Evolutionary conservation across 2,888 invertebrate genomes (phyloP).

Genomic region (Coelogynopora nodosa): DNA sequence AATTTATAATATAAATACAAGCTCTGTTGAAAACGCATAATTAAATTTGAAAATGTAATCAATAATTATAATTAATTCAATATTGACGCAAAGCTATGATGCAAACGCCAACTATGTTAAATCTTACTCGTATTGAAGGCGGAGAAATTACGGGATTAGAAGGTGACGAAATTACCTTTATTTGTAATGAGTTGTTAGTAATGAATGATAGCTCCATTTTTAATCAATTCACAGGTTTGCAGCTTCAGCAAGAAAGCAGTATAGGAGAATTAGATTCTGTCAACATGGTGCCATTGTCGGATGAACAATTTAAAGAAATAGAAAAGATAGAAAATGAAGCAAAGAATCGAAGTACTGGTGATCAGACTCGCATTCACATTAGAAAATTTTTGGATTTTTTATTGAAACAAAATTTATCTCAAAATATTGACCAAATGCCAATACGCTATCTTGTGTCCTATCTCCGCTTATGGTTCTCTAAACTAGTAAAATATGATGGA

Average conservation of each 20-base stretch:
- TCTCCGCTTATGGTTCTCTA: slow-evolving; percentile 25
- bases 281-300: background rate
- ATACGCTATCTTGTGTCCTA: slow-evolving; percentile 2
- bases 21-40: background rate
- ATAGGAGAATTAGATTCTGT: slow-evolving; percentile 1
- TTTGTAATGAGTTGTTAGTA: slow-evolving; percentile 10
- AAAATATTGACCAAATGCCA: slow-evolving; percentile 24
- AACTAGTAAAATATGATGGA: slow-evolving; percentile 5
- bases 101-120: slow-evolving; percentile 14
- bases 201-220: slow-evolving; percentile 20
- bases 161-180: background rate
- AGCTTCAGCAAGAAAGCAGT: background rate
- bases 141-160: slow-evolving; percentile 6
- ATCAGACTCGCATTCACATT: background rate
- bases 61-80: background rate
- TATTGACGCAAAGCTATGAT: background rate
- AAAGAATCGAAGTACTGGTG: slow-evolving; percentile 22
- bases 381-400: background rate
- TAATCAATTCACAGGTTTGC: slow-evolving; percentile 12
- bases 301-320: background rate
- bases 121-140: background rate
- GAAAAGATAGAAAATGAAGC: background rate
- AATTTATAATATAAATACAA: background rate
- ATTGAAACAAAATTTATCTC: slow-evolving; percentile 15
- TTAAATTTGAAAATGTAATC: background rate